Conservation (phyloP, 2,888 invertebrate genomes). For the Eupithecia exiguata region DNA sequence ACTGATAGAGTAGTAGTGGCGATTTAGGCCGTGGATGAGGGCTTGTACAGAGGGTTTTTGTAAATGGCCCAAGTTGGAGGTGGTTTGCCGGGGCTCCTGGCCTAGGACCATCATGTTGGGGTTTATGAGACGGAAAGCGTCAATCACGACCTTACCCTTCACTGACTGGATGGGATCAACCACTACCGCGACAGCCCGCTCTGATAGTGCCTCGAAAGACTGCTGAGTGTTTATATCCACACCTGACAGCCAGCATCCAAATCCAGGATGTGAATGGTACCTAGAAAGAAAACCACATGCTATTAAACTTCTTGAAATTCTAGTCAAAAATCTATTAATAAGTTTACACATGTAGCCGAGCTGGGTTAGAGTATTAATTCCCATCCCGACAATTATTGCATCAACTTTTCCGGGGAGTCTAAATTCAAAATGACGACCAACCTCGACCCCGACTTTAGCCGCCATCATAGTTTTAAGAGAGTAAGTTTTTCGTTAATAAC, state of each 20-base stretch:
- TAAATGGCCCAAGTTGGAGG: conserved; percentile 98
- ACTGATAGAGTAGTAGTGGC: conserved; percentile 99
- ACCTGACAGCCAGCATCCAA: conserved; percentile 99
- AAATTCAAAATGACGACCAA: too few species aligned
- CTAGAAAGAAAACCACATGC: conserved; percentile 58
- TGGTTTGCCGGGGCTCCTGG: conserved; percentile 99
- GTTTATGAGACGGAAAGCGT: conserved; percentile 99
- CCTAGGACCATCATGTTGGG: conserved; percentile 99
- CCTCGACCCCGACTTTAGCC: too few species aligned
- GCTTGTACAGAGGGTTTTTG: conserved; percentile 99
- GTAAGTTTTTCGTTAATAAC: too few species aligned
- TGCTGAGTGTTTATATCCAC: conserved; percentile 99
- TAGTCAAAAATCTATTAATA: neutral
- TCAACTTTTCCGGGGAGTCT: too few species aligned
- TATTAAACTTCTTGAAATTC: neutral
- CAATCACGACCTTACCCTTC: conserved; percentile 99
- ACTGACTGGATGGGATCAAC: conserved; percentile 99
- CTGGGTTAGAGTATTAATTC: too few species aligned
- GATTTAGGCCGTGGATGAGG: conserved; percentile 98
- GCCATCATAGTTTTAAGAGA: too few species aligned
- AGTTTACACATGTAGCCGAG: neutral
- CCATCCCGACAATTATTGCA: too few species aligned
- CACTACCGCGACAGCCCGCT: conserved; percentile 99
- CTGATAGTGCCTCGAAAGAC: conserved; percentile 98
- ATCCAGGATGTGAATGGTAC: conserved; percentile 99